Evolutionary conservation across 2,888 invertebrate genomes (phyloP), one percentile per base, ranked within the genome.

Genomic region (Thymelicus lineola): DNA sequence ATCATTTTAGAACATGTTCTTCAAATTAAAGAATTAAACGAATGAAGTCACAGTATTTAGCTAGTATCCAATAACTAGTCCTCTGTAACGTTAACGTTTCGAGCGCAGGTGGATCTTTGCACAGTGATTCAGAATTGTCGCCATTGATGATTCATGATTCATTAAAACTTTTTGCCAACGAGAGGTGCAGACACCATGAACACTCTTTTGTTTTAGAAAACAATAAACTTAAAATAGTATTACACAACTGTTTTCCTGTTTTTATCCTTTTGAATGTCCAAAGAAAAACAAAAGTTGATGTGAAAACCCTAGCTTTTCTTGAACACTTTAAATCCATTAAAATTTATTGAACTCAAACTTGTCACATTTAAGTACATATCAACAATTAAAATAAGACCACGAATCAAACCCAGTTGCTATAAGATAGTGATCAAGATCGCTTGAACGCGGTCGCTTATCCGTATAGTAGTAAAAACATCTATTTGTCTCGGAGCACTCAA

Each of bases 71-170:
- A 17, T 53, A 55, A 45, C 15, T 35, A 57, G 36, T 58, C 58
- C 17, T 36, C 57, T 17, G 53, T 61, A 61, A 57, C 67, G 46
- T 45, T 53, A 67, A 15, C 14, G 45, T 57, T 36, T 35, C 55
- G 66, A 71, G 71, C 61, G 58, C 77, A 75, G 71, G 76, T 76
- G 76, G 72, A 77, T 77, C 73, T 76, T 72, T 76, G 63, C 55
- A 60, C 66, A 71, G 70, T 80, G 80, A 79, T 71, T 79, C 79
- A 80, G 63, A 60, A 50, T 28, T 68, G 76, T 75, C 73, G 55
- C 66, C 74, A 71, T 72, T 72, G 72, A 71, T 76, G 76, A 76
- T 61, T 75, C 74, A 76, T 66, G 57, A 50, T 63, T 48, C 71
- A 73, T 71, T 68, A 61, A 66, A 58, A 46, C 46, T 50, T 66